Conservation (phyloP, 2,113 vertebrate genomes). For the Okapia johnstoni region DNA sequence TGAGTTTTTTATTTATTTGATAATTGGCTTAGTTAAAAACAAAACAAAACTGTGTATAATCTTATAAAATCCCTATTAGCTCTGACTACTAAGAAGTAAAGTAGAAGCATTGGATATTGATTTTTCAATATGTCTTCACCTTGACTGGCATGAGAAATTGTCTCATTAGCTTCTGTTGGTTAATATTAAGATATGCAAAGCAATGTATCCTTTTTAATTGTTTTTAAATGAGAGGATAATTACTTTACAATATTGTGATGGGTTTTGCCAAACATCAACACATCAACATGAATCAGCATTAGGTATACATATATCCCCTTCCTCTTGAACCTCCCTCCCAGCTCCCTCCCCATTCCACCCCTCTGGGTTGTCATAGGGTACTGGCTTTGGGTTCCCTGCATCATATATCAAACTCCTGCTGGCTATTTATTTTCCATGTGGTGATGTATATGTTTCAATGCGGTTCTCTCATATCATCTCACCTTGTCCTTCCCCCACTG, state of each 20-base stretch:
- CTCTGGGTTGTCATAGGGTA: not conserved
- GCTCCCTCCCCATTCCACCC: not conserved
- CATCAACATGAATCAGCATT: not conserved
- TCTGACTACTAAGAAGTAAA: not conserved
- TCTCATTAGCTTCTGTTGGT: not conserved
- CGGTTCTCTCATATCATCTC: not conserved
- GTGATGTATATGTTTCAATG: not conserved
- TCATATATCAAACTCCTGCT: not conserved
- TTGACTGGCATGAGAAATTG: not conserved
- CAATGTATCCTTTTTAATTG: not conserved
- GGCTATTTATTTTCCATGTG: not conserved
- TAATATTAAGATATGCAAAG: not conserved
- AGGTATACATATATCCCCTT: not conserved
- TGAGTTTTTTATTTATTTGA: not conserved
- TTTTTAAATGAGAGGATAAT: not conserved
- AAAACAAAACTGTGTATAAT: not conserved
- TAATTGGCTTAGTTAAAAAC: not conserved
- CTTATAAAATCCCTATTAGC: not conserved
- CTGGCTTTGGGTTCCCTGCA: not conserved
- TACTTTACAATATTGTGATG: not conserved
- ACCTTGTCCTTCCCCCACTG: not conserved
- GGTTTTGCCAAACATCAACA: not conserved
- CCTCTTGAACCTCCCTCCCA: not conserved
- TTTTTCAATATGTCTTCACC: not conserved
- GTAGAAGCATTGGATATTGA: not conserved